Evolutionary conservation across 35 echinoderm and acorn worm genomes (phyloP), one percentile per base, ranked within the genome.

Genomic region (Heliocidaris tuberculata): DNA sequence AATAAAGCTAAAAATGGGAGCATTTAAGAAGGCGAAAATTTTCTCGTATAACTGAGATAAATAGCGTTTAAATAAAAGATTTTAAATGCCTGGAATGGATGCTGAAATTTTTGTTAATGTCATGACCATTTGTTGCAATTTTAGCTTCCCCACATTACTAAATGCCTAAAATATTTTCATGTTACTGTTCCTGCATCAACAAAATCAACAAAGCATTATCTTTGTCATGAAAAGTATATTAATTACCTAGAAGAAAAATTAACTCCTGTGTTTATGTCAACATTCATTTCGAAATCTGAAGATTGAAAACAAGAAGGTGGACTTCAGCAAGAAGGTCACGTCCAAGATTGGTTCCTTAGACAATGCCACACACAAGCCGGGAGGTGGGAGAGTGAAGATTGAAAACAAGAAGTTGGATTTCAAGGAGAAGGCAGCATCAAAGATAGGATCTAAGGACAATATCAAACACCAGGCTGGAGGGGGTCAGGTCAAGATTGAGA

Each of bases 381-480:
- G 97, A 24, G 98, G 98, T 50, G 98, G 98, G 21, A 94, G 97
- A 32, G 96, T 99, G 1, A 49, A 96, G 94, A 94, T 97, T 32
- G 56, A 31, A 70, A 95, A 86, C n/a, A 95, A 95, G 78, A 99
- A 99, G 94, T 1, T 97, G 47, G 95, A 97, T n/a, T 97, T 98
- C 91, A 94, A 88, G 27, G 94, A 95, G 49, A 96, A 94, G 60
- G 98, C 95, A 42, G 94, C 95, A 31, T 96, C 96, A 48, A 97
- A 96, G 94, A 94, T 99, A 27, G 98, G 98, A 19, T 99, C 98
- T 9, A 96, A 96, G 95, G 96, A 99, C 24, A 99, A 99, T 48
- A 97, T 97, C 50, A 94, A 94, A 54, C 98, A 99, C 90, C 93
- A 95, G 50, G 94, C 98, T 60, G 96, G 95, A 30, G 98, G 98